phyloP scores from a whole-genome alignment of 2,113 vertebrate genomes.

The Puntigrus tetrazona region DNA sequence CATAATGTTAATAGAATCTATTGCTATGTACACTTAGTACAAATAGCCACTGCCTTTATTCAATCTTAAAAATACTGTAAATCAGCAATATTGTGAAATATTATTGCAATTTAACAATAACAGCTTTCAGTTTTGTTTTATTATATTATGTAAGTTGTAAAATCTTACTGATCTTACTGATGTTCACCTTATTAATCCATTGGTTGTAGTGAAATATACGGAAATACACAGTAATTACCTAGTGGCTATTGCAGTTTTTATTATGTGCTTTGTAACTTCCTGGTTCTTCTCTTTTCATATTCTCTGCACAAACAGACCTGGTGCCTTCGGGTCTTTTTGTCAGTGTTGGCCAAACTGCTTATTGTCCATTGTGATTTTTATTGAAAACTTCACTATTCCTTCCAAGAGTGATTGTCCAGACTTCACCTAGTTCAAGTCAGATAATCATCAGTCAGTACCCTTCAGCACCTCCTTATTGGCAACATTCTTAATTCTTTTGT shows the following conservation, averaged over 20 bases:
- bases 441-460: background rate
- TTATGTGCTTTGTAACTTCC: background rate
- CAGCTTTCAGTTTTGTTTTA: background rate
- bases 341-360: background rate
- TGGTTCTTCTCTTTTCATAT: background rate
- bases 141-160: background rate
- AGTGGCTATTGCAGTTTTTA: background rate
- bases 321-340: background rate
- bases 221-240: background rate
- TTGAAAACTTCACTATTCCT: background rate
- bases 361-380: background rate
- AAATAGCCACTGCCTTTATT: conserved; percentile 7
- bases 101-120: background rate
- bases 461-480: background rate
- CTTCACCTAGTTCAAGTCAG: background rate
- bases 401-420: background rate
- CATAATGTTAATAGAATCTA: too few relatives aligned
- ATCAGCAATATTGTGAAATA: background rate
- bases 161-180: too few relatives aligned
- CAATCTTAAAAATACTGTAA: background rate
- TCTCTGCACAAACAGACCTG: too few relatives aligned
- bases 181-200: background rate
- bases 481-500: background rate
- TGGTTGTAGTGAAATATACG: background rate
- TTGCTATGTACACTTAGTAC: too few relatives aligned